Evolutionary conservation across 2,797 vertebrate species (phyloP), one percentile per base, ranked within the genome.

Genomic region (Periophthalmus magnuspinnatus): DNA sequence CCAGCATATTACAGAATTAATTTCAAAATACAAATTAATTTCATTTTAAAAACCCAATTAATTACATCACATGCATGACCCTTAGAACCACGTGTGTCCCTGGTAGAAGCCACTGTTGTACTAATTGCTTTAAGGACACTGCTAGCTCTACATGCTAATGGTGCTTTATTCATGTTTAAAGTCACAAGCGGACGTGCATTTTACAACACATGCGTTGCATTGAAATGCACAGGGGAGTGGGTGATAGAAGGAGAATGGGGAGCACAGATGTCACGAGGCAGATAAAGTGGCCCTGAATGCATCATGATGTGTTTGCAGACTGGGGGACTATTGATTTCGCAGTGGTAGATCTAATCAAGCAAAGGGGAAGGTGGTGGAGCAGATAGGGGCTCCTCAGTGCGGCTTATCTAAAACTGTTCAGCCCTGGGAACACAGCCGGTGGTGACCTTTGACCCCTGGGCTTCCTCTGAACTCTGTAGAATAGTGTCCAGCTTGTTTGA

Each of bases 401-500:
- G n/a, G n/a, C n/a, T 88, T 90, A 86, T 88, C 86, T 50, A 5
- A 14, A 45, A 45, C 24, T 9, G 63, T 21, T 10, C 45, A 65
- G 63, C 9, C 45, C 68, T 69, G 76, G 77, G 70, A 80, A 75
- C 67, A 71, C 70, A 61, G 76, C 36, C 63, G 9, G 68, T 67
- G 72, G 67, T 70, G 74, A 72, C 57, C 60, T 66, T 76, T 79
- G 77, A 86, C 86, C 54, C n/a, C 55, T n/a, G n/a, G 47, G 57
- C 72, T 79, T 87, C 82, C 79, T 82, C 81, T 86, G 84, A 88
- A 86, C 87, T 87, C 75, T 84, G 80, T 75, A 83, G 36, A 13
- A 38, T n/a, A 61, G 58, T 33, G 56, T 58, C 5, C 5, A 2
- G 28, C 5, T 58, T 22, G 58, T n/a, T 60, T 1, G 58, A 36